phyloP scores from a whole-genome alignment of 2,797 vertebrate genomes.

The Pangasius macronema region DNA sequence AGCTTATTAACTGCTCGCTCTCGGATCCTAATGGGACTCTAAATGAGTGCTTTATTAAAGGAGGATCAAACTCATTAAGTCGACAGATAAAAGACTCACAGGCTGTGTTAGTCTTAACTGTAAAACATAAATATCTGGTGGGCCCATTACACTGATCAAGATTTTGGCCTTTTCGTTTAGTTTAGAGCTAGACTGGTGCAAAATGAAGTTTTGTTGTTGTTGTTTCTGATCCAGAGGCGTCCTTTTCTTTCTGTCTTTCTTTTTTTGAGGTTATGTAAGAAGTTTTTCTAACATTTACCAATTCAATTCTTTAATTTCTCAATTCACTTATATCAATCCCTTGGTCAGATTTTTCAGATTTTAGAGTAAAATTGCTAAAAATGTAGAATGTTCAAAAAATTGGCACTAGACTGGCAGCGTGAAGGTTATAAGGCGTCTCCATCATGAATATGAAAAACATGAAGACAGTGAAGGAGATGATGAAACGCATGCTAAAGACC shows the following conservation, averaged over 20 bases:
- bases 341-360: neutral
- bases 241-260: neutral
- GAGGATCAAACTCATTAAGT: slow-evolving; percentile 3
- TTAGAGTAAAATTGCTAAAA: neutral
- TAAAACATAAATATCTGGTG: neutral
- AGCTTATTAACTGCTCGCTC: slow-evolving; percentile 6
- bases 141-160: neutral
- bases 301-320: neutral
- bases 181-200: neutral
- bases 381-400: neutral
- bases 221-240: neutral
- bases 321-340: neutral
- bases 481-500: no score
- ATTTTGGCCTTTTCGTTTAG: neutral
- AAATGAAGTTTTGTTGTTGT: neutral
- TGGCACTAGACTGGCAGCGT: neutral
- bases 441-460: no score
- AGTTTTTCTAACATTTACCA: neutral
- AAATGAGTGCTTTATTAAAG: neutral
- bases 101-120: neutral
- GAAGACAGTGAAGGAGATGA: no score
- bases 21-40: slow-evolving; percentile 7
- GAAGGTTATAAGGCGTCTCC: neutral
- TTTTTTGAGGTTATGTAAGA: neutral
- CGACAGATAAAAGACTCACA: neutral